A percentile compares a stretch with the other conserved stretches of the same genome.
These are phyloP conservation scores for Corythornis cristatus DNA, from an alignment of 2,113 vertebrate genomes.

Conservation along the genomic window DNA sequence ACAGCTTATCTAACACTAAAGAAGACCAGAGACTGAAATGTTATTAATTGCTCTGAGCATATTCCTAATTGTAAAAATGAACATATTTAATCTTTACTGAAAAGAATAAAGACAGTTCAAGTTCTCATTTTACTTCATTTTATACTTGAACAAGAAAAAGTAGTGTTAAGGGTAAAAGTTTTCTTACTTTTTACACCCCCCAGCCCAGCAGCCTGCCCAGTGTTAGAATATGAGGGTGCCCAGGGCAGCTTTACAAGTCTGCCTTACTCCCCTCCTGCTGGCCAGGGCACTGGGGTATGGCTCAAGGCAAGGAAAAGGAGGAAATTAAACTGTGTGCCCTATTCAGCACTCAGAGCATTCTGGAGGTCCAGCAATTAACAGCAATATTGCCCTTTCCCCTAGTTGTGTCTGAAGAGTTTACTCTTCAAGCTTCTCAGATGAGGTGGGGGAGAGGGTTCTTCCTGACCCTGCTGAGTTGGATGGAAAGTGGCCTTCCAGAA, in stretches of 20 bases:
- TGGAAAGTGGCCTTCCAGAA: neutral
- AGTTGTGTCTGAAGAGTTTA: neutral
- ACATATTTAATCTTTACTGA: neutral
- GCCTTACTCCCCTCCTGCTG: fast-evolving
- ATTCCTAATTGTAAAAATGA: neutral
- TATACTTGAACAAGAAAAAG: neutral
- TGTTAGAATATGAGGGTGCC: neutral
- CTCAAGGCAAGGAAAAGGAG: neutral
- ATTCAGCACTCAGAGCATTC: neutral
- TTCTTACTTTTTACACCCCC: neutral
- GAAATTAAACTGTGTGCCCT: neutral
- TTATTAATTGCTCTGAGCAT: constrained; percentile 4
- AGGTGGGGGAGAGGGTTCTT: neutral
- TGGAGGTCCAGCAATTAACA: neutral
- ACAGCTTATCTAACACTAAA: neutral
- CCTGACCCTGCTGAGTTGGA: neutral
- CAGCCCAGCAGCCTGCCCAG: neutral
- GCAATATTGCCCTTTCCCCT: neutral
- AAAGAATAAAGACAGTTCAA: neutral
- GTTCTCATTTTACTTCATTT: neutral
- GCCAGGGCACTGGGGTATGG: neutral
- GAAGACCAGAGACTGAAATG: neutral
- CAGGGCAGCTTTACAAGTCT: neutral
- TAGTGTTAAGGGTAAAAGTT: neutral
- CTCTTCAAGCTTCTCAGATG: neutral